Conservation (phyloP, 2,888 invertebrate species). For the Dastarcus helophoroides region DNA sequence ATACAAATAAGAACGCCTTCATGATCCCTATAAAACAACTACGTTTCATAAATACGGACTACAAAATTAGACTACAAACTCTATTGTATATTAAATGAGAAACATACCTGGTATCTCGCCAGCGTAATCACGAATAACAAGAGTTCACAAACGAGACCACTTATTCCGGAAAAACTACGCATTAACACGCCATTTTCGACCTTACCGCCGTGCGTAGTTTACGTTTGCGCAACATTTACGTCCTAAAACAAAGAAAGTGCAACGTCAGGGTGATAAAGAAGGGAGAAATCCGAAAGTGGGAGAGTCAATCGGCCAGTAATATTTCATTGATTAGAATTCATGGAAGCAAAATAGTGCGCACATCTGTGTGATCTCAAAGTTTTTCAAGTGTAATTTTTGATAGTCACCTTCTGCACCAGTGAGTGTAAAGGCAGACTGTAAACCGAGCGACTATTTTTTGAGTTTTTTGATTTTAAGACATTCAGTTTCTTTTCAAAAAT, state of each 20-base stretch:
- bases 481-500: conserved; percentile 28
- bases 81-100: neutral
- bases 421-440: conserved; percentile 68
- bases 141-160: too few relatives aligned
- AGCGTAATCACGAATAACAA: conserved; percentile 37
- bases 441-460: neutral
- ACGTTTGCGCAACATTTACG: conserved; percentile 1
- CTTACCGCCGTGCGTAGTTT: conserved; percentile 10
- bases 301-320: too few relatives aligned
- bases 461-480: conserved; percentile 2
- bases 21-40: conserved; percentile 41
- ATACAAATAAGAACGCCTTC: conserved; percentile 43
- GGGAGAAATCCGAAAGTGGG: too few relatives aligned
- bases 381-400: too few relatives aligned
- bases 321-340: too few relatives aligned
- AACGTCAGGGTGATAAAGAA: too few relatives aligned
- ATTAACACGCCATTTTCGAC: conserved; percentile 8
- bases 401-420: conserved; percentile 81
- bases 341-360: too few relatives aligned
- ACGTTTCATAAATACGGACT: conserved; percentile 13
- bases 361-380: too few relatives aligned
- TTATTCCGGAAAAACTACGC: conserved; percentile 8
- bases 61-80: conserved; percentile 10
- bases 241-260: too few relatives aligned
- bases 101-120: conserved; percentile 38